Conservation (phyloP, 2,888 invertebrate species). For the Andrena haemorrhoa region DNA sequence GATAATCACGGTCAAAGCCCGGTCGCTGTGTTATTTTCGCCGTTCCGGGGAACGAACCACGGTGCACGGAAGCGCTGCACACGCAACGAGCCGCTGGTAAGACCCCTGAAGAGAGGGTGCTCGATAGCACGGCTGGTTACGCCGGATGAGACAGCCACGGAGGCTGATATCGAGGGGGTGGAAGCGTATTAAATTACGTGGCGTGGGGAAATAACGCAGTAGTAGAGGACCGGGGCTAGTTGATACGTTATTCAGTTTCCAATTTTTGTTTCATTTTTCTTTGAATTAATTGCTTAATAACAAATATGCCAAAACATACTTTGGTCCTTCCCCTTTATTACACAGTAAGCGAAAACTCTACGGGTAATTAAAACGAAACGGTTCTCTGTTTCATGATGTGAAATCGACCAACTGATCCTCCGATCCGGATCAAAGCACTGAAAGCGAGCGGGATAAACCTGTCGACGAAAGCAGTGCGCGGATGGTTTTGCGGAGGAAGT, state of each 20-base stretch:
- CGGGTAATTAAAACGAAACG: conserved; percentile 5
- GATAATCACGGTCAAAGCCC: conserved; percentile 39
- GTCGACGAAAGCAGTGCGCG: too few relatives aligned
- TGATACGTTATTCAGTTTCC: too few relatives aligned
- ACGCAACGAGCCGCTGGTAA: conserved; percentile 10
- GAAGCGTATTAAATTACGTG: background rate
- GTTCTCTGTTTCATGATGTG: background rate
- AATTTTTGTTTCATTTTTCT: too few relatives aligned
- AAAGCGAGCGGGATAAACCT: background rate
- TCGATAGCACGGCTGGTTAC: conserved; percentile 21
- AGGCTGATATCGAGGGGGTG: background rate
- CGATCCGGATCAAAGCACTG: conserved; percentile 25
- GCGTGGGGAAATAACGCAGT: conserved; percentile 15
- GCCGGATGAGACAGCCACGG: background rate
- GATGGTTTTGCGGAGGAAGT: background rate
- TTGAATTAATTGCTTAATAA: too few relatives aligned
- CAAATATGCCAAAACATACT: too few relatives aligned
- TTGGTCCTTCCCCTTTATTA: too few relatives aligned
- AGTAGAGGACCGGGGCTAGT: background rate
- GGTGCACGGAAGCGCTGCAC: conserved; percentile 6
- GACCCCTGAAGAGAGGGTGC: background rate
- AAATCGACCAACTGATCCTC: conserved; percentile 5
- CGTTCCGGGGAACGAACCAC: background rate
- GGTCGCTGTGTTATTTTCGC: conserved; percentile 36
- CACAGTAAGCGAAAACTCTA: too few relatives aligned